A percentile compares a stretch with the other conserved stretches of the same genome.
Evolutionary conservation across 2,888 invertebrate species (phyloP).

Genomic region (Bursaphelenchus okinawaensis): DNA sequence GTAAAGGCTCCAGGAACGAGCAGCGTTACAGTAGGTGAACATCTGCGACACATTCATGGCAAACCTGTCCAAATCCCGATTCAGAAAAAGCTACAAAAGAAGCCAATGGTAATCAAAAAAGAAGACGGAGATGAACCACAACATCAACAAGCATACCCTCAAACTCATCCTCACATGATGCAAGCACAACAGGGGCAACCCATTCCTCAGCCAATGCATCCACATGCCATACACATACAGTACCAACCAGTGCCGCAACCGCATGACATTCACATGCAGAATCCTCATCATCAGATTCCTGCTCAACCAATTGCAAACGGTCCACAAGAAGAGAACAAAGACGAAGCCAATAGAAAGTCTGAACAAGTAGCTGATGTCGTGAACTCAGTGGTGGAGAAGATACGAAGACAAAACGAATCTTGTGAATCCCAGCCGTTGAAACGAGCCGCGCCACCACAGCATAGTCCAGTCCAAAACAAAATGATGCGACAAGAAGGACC

Average conservation of each 20-base stretch:
- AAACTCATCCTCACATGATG: neutral
- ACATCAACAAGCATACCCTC: neutral
- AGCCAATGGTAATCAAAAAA: slow-evolving; percentile 1
- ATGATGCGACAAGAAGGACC: neutral
- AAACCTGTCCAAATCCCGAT: neutral
- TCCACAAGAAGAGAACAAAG: neutral
- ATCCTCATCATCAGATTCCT: neutral
- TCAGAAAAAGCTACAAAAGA: neutral
- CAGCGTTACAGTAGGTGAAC: slow-evolving; percentile 8
- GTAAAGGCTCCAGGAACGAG: neutral
- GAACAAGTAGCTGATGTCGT: slow-evolving; percentile 13
- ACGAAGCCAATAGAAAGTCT: slow-evolving; percentile 13
- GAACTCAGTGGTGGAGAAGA: slow-evolving; percentile 12
- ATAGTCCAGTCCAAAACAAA: neutral
- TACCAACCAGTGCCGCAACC: neutral
- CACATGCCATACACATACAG: neutral
- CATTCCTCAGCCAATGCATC: neutral
- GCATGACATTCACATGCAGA: neutral
- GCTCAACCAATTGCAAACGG: neutral
- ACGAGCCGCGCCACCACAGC: neutral
- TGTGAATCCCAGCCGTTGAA: neutral
- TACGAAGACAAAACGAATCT: slow-evolving; percentile 1
- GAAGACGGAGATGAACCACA: neutral
- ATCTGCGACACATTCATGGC: slow-evolving; percentile 1
- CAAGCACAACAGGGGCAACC: neutral